Evolutionary conservation across 2,797 vertebrate species (phyloP).

Genomic region (Cuniculus paca): DNA sequence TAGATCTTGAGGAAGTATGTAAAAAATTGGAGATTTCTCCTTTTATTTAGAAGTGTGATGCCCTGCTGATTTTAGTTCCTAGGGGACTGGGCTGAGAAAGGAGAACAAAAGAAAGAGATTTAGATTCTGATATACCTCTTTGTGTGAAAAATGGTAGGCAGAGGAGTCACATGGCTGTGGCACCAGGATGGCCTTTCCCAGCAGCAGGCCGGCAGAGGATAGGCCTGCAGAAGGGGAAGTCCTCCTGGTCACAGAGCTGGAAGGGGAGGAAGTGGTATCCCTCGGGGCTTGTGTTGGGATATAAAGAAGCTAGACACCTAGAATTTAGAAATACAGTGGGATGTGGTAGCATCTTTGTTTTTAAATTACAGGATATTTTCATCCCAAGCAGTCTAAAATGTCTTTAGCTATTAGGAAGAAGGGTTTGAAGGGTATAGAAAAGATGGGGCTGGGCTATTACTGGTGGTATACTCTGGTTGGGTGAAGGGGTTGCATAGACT

Average conservation of each 20-base stretch:
- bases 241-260: background rate
- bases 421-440: background rate
- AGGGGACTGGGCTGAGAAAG: background rate
- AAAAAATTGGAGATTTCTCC: background rate
- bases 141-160: background rate
- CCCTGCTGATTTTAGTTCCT: background rate
- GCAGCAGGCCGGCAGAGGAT: background rate
- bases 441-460: background rate
- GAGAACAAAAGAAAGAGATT: background rate
- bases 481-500: background rate
- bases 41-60: background rate
- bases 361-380: background rate
- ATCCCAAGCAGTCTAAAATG: background rate
- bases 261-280: background rate
- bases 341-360: background rate
- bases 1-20: background rate
- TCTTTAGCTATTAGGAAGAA: background rate
- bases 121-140: background rate
- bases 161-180: background rate
- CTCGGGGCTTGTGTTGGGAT: fast-evolving
- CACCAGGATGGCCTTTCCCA: background rate
- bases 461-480: fast-evolving
- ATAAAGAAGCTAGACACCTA: background rate
- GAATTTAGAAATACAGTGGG: background rate
- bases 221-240: background rate